Percentiles rank a stretch among this genome's conserved stretches.
phyloP scores from a whole-genome alignment of 1,140 invertebrate species.

The Argopecten irradians region DNA sequence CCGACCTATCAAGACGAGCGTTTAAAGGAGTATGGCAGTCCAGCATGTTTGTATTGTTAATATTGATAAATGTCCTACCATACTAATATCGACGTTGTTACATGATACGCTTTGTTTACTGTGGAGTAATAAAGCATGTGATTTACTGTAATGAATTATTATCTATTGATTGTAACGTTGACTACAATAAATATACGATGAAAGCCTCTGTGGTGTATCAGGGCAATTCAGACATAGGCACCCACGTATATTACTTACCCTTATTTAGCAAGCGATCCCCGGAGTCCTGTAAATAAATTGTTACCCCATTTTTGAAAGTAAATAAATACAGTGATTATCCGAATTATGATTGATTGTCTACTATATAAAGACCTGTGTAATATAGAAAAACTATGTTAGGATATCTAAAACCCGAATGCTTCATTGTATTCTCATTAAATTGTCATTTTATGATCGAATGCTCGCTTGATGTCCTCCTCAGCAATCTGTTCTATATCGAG shows the following conservation, averaged over 20 bases:
- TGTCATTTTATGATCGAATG: background rate
- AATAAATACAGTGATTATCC: background rate
- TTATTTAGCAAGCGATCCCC: background rate
- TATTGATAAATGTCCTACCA: background rate
- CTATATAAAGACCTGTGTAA: background rate
- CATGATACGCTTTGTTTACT: background rate
- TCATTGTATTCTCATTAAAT: background rate
- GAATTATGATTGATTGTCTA: constrained; percentile 7
- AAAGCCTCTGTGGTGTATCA: background rate
- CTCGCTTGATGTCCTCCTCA: background rate
- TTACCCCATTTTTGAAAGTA: background rate
- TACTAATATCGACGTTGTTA: background rate
- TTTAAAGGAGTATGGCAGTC: no score
- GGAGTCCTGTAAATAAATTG: background rate
- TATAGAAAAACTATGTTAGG: background rate
- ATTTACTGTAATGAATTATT: background rate
- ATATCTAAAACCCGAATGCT: background rate
- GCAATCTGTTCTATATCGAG: background rate
- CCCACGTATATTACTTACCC: background rate
- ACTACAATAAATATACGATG: background rate
- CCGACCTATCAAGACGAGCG: no score
- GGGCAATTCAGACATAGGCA: background rate
- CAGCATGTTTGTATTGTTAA: no score
- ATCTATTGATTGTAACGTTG: background rate
- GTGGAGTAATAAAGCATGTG: background rate